Evolutionary conservation across 1,140 invertebrate species (phyloP), one percentile per base, ranked within the genome.

Genomic region (Zaprionus vittiger): DNA sequence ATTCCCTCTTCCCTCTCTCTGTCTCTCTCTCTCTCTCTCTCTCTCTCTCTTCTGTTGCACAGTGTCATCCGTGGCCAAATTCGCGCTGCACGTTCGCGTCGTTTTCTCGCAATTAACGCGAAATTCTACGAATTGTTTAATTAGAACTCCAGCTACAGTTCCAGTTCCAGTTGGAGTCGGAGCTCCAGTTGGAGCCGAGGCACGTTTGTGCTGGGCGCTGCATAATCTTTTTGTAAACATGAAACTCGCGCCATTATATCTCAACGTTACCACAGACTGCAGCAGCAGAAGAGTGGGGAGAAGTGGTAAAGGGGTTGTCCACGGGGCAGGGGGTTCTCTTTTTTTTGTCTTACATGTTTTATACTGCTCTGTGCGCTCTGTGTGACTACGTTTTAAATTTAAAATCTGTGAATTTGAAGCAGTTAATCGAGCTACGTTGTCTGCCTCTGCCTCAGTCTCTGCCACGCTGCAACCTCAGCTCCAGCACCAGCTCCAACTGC

Each of bases 91-190:
- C 86, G 86, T 91, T 91, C 85, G 73, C 77, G 76, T 90, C 85
- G 85, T 90, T 90, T 86, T 90, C 85, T 92, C 80, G 86, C 91
- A 92, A 92, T 92, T 92, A 92, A 92, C 83, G 83, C 79, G 91
- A 92, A 92, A 91, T 92, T 92, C 91, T 92, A 92, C 91, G 91
- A 92, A 92, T 92, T 92, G 86, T 92, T 92, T 92, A 92, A 92
- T 92, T 92, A 92, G 91, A 92, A 91, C 85, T 90, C 65, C 81
- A 77, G 66, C 79, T 73, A 63, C 67, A 72, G 47, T 66, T 78
- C 24, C 49, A 69, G 66, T 57, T 68, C 26, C 72, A 70, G 56
- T 38, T 55, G 20, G 47, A 60, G 67, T 76, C 81, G 47, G 55
- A 77, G 70, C 66, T 72, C 12, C 67, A 68, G 66, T 76, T 72